Evolutionary conservation across 2,113 vertebrate species (phyloP).

Genomic region (Apodemus speciosus): DNA sequence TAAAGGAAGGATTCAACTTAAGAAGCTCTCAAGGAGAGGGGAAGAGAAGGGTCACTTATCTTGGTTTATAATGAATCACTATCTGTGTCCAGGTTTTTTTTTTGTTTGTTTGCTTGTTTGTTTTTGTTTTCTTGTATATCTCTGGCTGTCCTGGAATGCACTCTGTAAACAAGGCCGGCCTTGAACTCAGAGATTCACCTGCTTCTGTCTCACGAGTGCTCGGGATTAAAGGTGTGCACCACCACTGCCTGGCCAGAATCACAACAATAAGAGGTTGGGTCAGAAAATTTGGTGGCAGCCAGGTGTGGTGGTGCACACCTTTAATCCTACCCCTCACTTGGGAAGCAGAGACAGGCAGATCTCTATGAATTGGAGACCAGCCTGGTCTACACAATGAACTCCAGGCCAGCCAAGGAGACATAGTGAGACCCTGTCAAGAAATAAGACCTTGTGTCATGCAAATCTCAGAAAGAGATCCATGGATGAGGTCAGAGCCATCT

Average conservation of each 20-base stretch:
- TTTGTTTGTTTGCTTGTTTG: background rate
- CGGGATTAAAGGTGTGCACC: background rate
- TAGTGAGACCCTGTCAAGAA: background rate
- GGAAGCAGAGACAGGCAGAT: background rate
- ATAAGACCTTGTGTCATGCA: background rate
- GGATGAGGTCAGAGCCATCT: too few relatives aligned
- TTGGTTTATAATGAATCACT: constrained; percentile 25
- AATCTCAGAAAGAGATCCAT: background rate
- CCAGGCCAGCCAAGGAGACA: background rate
- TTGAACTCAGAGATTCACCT: background rate
- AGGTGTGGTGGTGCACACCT: too few relatives aligned
- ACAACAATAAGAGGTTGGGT: background rate
- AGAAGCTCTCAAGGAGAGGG: too few relatives aligned
- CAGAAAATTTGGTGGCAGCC: background rate
- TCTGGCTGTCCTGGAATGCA: background rate
- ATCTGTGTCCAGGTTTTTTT: constrained; percentile 12
- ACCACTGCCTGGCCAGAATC: background rate
- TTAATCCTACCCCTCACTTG: background rate
- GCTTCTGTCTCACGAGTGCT: background rate
- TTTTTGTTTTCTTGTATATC: background rate
- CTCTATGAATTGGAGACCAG: background rate
- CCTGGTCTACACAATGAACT: background rate
- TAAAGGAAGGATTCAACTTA: background rate
- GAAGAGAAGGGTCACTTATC: background rate
- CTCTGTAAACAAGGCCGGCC: background rate